A percentile compares a stretch with the other conserved stretches of the same genome.
Conservation (phyloP, 1,140 invertebrate species). For the Cherax quadricarinatus region DNA sequence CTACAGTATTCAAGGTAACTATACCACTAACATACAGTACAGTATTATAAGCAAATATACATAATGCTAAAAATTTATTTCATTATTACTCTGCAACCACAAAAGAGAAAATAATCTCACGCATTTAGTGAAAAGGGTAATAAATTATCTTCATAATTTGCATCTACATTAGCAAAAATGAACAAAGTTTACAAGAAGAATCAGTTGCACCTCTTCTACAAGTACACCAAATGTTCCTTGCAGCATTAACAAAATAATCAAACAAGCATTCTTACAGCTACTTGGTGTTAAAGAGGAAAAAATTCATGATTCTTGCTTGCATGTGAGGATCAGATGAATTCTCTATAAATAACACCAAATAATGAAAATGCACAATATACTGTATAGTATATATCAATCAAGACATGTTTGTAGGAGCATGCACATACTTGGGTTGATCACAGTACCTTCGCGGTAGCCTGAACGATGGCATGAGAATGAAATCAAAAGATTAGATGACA, state of each 20-base stretch:
- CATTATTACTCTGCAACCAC: not conserved
- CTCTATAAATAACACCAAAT: not conserved
- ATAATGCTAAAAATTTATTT: not conserved
- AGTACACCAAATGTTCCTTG: not conserved
- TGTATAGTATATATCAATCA: not conserved
- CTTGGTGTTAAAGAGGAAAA: not conserved
- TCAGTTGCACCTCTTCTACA: not conserved
- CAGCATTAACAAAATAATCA: not conserved
- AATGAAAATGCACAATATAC: not conserved
- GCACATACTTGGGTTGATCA: slow-evolving; percentile 22
- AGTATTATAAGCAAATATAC: too few relatives aligned
- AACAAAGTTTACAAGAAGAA: not conserved
- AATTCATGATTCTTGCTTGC: not conserved
- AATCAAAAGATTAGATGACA: slow-evolving; percentile 44
- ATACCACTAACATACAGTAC: too few relatives aligned
- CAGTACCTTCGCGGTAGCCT: slow-evolving; percentile 60
- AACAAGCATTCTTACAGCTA: not conserved
- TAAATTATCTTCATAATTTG: not conserved
- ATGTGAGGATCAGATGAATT: not conserved
- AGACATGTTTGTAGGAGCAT: not conserved
- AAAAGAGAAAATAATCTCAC: not conserved
- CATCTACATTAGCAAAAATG: not conserved
- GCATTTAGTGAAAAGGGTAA: not conserved
- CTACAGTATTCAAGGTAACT: too few relatives aligned
- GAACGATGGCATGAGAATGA: slow-evolving; percentile 23